phyloP scores from a whole-genome alignment of 2,888 invertebrate species.

The Trachelus stipa region DNA sequence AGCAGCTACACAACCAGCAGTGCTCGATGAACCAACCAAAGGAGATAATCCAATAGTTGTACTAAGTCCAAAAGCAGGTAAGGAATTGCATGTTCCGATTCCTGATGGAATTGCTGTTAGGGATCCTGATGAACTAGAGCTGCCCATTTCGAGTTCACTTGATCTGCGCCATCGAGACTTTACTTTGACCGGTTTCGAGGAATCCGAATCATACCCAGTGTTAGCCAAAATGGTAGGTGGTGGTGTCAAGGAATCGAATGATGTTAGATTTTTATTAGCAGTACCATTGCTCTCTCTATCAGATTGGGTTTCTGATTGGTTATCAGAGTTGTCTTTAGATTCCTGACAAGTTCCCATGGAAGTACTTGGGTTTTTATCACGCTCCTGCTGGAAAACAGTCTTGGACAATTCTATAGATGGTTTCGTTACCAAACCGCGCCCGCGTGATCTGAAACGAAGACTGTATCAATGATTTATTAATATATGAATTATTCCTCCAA shows the following conservation, averaged over 20 bases:
- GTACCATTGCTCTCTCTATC: conserved; percentile 54
- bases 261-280: conserved; percentile 38
- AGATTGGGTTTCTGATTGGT: conserved; percentile 53
- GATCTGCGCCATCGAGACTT: conserved; percentile 83
- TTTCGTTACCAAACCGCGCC: conserved; percentile 61
- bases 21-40: background rate
- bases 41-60: background rate
- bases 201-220: conserved; percentile 60
- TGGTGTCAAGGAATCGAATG: conserved; percentile 48
- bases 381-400: conserved; percentile 41
- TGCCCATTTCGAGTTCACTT: conserved; percentile 78
- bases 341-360: conserved; percentile 40
- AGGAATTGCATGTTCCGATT: background rate
- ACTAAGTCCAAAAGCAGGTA: conserved; percentile 1
- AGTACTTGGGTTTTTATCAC: conserved; percentile 44
- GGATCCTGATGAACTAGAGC: conserved; percentile 34
- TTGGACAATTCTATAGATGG: conserved; percentile 52
- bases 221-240: conserved; percentile 40
- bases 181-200: conserved; percentile 79
- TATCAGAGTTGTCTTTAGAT: conserved; percentile 49
- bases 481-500: background rate
- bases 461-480: background rate
- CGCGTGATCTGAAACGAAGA: conserved; percentile 51
- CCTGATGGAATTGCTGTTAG: background rate
- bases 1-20: background rate